Evolutionary conservation across 2,888 invertebrate species (phyloP), one percentile per base, ranked within the genome.

Genomic region (Blera fallax): DNA sequence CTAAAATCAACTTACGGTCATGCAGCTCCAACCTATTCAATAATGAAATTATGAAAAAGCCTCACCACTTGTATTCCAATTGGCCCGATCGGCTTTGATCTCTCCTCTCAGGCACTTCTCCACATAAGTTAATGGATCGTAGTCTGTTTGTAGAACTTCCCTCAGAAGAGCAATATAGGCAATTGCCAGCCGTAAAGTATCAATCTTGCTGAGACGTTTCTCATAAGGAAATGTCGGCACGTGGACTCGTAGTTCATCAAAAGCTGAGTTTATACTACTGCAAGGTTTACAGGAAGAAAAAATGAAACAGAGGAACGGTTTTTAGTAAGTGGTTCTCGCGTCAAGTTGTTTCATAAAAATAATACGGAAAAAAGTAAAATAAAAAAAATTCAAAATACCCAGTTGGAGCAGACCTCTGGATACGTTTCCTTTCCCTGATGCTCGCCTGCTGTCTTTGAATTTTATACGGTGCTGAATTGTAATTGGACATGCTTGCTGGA

Each of bases 191-290:
- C 99, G 95, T 34, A 99, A 94, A 0, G 99, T 99, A 93, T 99
- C 99, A 89, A 99, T 99, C 93, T 99, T 99, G 90, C 98, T 99
- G 37, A 99, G 94, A 24, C 99, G 94, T 92, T 99, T 99, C 93
- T 99, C 99, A 92, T 98, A 99, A 0, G 99, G 99, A 93, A 99
- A 99, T 83, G 99, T 99, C 62, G 99, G 99, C 89, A 99, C 99
- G 93, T 98, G 98, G 88, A 97, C 96, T 73, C 99, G 95, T 90
- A 99, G 95, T 93, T 98, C 98, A 94, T 99, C 98, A 94, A 99
- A 99, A 92, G 98, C 99, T 93, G 98, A 97, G 95, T 98, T 98
- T 94, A 99, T 99, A 95, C 98, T 99, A 96, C 97, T 97, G 95
- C 94, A 95, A 93, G 91, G 78, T 88, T 79, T 73, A 58, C 52